Percentiles rank a stretch among this genome's conserved stretches.
phyloP scores from a whole-genome alignment of 2,113 vertebrate genomes.

The Australoheros scitulus region DNA sequence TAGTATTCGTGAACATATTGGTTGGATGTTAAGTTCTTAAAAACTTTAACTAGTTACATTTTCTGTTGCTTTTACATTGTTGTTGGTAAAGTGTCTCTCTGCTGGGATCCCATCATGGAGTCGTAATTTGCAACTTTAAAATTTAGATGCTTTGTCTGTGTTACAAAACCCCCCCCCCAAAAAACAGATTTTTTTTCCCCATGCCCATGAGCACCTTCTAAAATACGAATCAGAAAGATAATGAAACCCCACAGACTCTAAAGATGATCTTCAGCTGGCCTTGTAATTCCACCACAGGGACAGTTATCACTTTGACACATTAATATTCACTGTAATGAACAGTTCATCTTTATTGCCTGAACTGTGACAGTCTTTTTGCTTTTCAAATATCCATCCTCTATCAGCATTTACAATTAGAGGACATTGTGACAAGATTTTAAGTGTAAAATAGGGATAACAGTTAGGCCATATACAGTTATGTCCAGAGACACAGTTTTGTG shows the following conservation, averaged over 20 bases:
- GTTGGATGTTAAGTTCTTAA: slow-evolving; percentile 21
- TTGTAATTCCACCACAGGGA: slow-evolving; percentile 18
- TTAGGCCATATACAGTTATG: not conserved
- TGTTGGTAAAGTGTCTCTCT: slow-evolving; percentile 22
- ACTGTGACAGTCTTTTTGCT: not conserved
- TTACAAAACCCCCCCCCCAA: no score
- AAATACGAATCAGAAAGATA: slow-evolving; percentile 24
- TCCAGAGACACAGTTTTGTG: not conserved
- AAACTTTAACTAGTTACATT: not conserved
- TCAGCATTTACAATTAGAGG: slow-evolving; percentile 33
- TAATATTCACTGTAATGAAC: slow-evolving; percentile 1
- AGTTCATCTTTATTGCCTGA: slow-evolving; percentile 25
- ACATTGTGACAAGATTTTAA: not conserved
- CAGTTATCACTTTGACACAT: slow-evolving; percentile 23
- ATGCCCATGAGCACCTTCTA: not conserved
- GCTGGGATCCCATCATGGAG: not conserved
- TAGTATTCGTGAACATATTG: slow-evolving; percentile 21
- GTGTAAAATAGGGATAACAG: not conserved
- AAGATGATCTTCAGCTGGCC: not conserved
- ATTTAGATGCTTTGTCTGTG: not conserved
- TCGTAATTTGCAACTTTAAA: not conserved
- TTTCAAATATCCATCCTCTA: not conserved
- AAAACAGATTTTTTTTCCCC: not conserved
- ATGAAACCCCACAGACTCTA: slow-evolving; percentile 14
- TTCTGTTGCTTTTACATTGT: not conserved